phyloP scores from a whole-genome alignment of 2,797 vertebrate species.

The Fistularia tabacaria region DNA sequence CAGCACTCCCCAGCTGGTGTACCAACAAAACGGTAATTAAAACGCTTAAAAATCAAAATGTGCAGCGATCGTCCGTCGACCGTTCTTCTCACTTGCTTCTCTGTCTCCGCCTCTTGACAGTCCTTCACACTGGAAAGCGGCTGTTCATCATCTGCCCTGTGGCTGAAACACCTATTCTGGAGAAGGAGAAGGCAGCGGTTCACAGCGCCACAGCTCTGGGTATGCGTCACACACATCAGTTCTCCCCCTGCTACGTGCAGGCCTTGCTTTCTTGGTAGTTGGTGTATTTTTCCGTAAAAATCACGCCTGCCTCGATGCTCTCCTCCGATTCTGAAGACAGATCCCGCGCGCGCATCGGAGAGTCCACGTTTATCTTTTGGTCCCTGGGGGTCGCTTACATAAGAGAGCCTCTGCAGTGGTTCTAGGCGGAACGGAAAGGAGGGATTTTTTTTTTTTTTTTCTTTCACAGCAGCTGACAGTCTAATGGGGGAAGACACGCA shows the following conservation, averaged over 20 bases:
- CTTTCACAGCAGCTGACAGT: conserved; percentile 71
- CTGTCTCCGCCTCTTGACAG: conserved; percentile 72
- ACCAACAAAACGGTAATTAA: conserved; percentile 90
- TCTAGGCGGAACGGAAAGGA: conserved; percentile 61
- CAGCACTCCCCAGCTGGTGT: conserved; percentile 81
- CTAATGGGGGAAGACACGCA: conserved; percentile 56
- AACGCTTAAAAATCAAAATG: no score
- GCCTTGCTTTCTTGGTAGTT: no score
- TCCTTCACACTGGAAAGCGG: conserved; percentile 94
- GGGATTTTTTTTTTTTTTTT: conserved; percentile 82
- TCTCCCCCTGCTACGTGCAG: no score
- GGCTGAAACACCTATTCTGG: conserved; percentile 79
- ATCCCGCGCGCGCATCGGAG: conserved; percentile 14
- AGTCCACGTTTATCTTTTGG: conserved; percentile 22
- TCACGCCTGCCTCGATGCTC: no score
- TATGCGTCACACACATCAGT: conserved; percentile 22
- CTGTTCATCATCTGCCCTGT: conserved; percentile 99
- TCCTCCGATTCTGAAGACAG: neutral
- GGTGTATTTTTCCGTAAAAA: neutral
- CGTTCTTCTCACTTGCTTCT: conserved; percentile 9
- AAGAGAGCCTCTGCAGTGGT: conserved; percentile 54
- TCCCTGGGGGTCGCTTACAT: conserved; percentile 54
- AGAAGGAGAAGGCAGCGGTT: conserved; percentile 72
- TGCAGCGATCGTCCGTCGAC: neutral
- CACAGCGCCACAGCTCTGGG: conserved; percentile 65